Evolutionary conservation across 2,113 vertebrate species (phyloP), one percentile per base, ranked within the genome.

Genomic region (Machaerirhynchus nigripectus): DNA sequence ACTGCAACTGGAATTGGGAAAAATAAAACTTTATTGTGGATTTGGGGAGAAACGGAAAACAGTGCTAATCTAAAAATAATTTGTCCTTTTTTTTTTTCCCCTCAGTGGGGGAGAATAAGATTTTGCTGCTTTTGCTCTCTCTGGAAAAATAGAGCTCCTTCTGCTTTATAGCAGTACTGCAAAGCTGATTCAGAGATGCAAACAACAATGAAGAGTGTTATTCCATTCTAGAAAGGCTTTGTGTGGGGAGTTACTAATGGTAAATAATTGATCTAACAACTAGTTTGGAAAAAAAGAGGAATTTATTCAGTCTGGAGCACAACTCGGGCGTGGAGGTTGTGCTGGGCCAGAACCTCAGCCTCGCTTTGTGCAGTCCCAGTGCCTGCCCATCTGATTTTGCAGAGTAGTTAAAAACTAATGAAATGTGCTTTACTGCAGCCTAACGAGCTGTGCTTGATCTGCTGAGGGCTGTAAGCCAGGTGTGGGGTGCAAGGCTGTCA

Each of bases 21-120:
- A 80, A 88, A 87, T 95, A 91, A 97, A 92, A 91, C 26, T 94
- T 96, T 70, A 94, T 44, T 91, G 63, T 81, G 83, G 65, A 75
- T 87, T 84, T 94, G 77, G 33, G 52, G 33, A 82, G 75, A 76
- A 81, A 78, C 75, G 35, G 74, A 87, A 91, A 94, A 89, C 94
- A 85, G 42, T 79, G 46, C 40, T 93, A 84, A 92, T 77, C 42
- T 93, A 84, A 89, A 96, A 76, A 84, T 82, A 5, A 57, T 73
- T 65, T 68, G 3, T 64, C 13, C n/a, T n/a, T 47, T 12, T 30
- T 46, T 47, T 21, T 15, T 1, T 11, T 4, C 7, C 4, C 5
- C 42, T 63, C 27, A 11, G 4, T 10, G 70, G 33, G 35, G 67
- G 55, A 93, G 78, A 63, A 50, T 75, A 76, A 92, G 85, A 37